Conservation (phyloP, 2,113 vertebrate species). For the Gymnobelideus leadbeateri region DNA sequence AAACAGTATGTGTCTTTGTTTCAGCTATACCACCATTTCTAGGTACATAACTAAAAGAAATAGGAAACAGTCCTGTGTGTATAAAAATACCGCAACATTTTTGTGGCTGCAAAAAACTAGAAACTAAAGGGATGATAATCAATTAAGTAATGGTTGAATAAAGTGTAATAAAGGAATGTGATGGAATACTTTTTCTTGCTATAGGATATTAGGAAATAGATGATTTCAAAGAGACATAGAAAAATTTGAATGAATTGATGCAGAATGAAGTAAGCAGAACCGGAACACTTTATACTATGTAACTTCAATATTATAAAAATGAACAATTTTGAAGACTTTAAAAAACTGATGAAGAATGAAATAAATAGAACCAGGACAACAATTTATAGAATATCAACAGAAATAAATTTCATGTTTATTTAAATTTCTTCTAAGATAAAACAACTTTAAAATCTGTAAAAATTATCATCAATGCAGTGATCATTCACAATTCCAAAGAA, state of each 20-base stretch:
- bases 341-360: neutral
- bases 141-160: neutral
- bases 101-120: neutral
- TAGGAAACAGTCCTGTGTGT: neutral
- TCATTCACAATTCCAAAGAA: neutral
- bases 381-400: neutral
- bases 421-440: neutral
- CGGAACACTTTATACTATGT: neutral
- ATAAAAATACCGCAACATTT: neutral
- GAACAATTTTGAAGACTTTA: neutral
- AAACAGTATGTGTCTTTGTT: neutral
- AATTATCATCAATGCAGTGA: neutral
- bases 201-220: neutral
- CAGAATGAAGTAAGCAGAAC: neutral
- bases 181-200: neutral
- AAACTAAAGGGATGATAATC: neutral
- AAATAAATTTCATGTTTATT: neutral
- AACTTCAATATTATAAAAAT: neutral
- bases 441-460: neutral
- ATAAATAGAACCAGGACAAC: neutral
- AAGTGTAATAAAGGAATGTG: neutral
- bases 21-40: neutral
- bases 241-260: neutral
- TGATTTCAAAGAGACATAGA: neutral
- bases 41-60: neutral